Evolutionary conservation across 2,113 vertebrate genomes (phyloP), one percentile per base, ranked within the genome.

Genomic region (Poecilia latipinna): DNA sequence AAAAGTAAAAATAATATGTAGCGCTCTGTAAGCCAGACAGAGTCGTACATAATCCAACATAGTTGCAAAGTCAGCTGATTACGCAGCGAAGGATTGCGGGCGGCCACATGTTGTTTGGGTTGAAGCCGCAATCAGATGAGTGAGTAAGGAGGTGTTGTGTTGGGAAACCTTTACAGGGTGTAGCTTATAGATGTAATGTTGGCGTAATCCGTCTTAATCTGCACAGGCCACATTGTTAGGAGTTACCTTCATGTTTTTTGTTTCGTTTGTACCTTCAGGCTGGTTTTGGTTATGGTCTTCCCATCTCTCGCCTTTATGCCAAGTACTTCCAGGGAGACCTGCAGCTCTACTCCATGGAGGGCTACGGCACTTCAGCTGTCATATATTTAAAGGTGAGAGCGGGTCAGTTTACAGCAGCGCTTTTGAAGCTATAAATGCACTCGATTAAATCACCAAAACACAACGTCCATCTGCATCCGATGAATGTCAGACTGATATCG

Each of bases 241-340:
- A n/a, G 22, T 10, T 3, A n/a, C 68, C 28, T 35, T 32, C 26
- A 15, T 29, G 29, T 28, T 15, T 57, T 29, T 4, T 32, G 1
- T 33, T 8, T 65, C 22, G 44, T 24, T 64, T 32, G 61, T 15
- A 82, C 69, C 33, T 88, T 29, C 86, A 99, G 98, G 98, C 98
- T 90, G 98, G 98, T 37, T 99, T 99, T 71, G 98, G 98, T 33
- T 99, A 99, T 0, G 98, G 98, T 60, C 95, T 99, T 76, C 98
- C 98, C 12, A 99, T 99, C 88, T 99, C 98, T 78, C 97, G 98
- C 61, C 95, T 99, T 12, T 99, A 99, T 82, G 98, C 98, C 68
- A 98, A 95, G 90, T 99, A 99, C 83, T 99, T 99, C 78, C 98
- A 99, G 89, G 98, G 98, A 83, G 97, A 99, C 86, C 92, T 99